These are phyloP conservation scores for Calidris pygmaea DNA, from an alignment of 2,113 vertebrate species.

Conservation along the genomic window DNA sequence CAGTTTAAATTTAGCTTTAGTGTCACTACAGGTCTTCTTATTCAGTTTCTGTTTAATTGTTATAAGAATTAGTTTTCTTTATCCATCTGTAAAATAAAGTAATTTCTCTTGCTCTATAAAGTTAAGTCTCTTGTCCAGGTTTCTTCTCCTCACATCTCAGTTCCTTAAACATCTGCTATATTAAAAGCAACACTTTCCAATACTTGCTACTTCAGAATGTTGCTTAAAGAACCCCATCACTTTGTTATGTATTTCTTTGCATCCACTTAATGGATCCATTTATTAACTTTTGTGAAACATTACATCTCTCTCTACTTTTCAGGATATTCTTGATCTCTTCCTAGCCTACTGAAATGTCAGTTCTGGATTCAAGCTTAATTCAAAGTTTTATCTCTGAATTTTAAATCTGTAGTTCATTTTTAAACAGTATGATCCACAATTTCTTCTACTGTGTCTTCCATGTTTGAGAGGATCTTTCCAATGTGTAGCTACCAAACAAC, in stretches of 20 bases:
- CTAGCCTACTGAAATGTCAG: neutral
- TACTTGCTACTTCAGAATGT: neutral
- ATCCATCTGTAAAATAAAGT: neutral
- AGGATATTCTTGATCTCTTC: neutral
- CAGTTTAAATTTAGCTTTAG: neutral
- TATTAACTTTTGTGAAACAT: neutral
- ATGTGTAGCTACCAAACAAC: neutral
- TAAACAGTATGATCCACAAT: neutral
- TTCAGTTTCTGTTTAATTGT: neutral
- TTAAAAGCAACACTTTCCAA: neutral
- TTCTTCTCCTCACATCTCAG: neutral
- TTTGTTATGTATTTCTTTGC: neutral
- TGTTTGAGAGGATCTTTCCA: neutral
- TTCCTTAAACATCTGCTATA: neutral
- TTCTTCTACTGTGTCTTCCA: neutral
- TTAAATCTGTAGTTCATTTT: neutral
- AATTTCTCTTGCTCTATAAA: neutral
- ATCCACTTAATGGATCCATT: neutral
- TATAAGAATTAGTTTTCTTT: neutral
- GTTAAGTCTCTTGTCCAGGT: neutral
- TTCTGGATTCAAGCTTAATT: neutral
- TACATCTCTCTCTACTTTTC: neutral
- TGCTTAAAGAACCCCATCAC: neutral
- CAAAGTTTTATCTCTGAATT: neutral
- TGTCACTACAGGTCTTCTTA: neutral